Conservation (phyloP, 2,888 invertebrate species). For the Athalia cordata region DNA sequence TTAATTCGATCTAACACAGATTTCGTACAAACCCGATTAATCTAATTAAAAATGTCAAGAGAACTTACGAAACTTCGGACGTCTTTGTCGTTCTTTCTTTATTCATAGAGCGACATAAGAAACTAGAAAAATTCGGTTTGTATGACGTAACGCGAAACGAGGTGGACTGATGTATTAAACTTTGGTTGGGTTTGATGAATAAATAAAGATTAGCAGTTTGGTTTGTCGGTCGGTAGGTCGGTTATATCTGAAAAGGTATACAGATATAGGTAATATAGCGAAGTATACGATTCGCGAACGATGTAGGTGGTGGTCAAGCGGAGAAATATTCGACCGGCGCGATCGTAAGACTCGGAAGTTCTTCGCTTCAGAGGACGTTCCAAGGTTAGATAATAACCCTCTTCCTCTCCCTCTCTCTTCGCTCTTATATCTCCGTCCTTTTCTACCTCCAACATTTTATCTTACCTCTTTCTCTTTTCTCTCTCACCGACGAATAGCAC, state of each 20-base stretch:
- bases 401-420: constrained; percentile 9
- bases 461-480: constrained; percentile 48
- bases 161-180: background rate
- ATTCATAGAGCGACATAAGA: background rate
- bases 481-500: constrained; percentile 45
- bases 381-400: constrained; percentile 45
- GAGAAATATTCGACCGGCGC: background rate
- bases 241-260: background rate
- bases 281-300: background rate
- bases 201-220: background rate
- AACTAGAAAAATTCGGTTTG: background rate
- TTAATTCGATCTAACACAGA: too few species aligned
- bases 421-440: background rate
- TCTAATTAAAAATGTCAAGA: too few species aligned
- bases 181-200: background rate
- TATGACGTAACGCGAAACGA: background rate
- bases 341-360: constrained; percentile 41
- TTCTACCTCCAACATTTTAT: constrained; percentile 20
- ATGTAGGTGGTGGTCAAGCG: background rate
- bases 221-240: background rate
- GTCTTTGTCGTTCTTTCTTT: background rate
- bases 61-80: too few species aligned
- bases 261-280: background rate
- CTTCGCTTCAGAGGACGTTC: constrained; percentile 41
- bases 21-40: too few species aligned